Evolutionary conservation across 92 coral and sea anemone species (phyloP), one percentile per base, ranked within the genome.

Genomic region (Epizoanthus scotinus): DNA sequence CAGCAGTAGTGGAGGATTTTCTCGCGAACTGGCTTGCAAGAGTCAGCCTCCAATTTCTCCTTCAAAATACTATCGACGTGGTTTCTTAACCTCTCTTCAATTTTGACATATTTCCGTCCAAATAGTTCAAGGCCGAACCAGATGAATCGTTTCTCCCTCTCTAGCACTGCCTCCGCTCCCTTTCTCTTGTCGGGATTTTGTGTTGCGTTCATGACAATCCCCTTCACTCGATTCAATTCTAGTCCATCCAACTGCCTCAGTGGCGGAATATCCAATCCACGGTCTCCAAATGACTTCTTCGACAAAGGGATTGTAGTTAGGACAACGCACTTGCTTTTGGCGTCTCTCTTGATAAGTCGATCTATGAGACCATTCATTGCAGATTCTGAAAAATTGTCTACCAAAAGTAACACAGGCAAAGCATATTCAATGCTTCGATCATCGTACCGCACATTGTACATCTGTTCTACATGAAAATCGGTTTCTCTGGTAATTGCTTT

Each of bases 71-170:
- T 69, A 24, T 60, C 62, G 19, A 83, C 72, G n/a, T 83, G 86
- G 20, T 71, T 72, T 15, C 34, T 69, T 52, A 83, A 20, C 40
- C 81, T 77, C 25, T 78, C 78, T 63, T 84, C 70, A 63, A 88
- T 88, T 42, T 88, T 85, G 20, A 71, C 49, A 59, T 84, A 88
- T 0, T 88, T 73, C 3, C 89, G 79, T n/a, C 91, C 91, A 61
- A 88, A 88, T 2, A 88, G 68, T 42, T 88, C 89, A 24, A 88
- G 57, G 2, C 91, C 91, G 47, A 88, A 85, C 91, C 91, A 88
- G 68, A 88, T 81, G 36, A 88, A 88, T 17, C 91, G 75, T 25
- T 78, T 84, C 24, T 88, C 89, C 34, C 91, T 38, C 26, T 88
- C 82, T 12, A 88, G 67, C 22, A 78, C 82, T 73, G 79, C 71